Percentiles rank a stretch among this genome's conserved stretches.
Conservation (phyloP, 2,888 invertebrate genomes). For the Himalopsyche anomala region DNA sequence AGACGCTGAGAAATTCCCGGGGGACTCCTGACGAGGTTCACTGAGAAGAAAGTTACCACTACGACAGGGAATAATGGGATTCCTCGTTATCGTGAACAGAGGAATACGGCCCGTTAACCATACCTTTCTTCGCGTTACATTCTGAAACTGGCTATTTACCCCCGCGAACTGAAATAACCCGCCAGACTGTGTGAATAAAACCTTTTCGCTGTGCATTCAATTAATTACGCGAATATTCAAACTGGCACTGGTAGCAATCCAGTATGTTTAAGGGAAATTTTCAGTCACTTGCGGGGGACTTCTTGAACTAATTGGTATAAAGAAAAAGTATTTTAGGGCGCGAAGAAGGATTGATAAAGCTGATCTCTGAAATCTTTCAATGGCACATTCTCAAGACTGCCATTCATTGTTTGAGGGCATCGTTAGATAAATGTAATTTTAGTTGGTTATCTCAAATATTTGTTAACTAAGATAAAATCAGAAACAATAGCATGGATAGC, state of each 20-base stretch:
- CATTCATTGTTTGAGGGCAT: no score
- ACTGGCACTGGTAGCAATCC: not conserved
- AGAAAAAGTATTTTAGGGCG: no score
- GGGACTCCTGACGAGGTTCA: constrained; percentile 33
- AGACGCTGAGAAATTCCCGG: constrained; percentile 19
- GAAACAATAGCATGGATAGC: no score
- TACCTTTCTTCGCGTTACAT: constrained; percentile 48
- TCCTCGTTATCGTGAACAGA: constrained; percentile 41
- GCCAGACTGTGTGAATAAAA: constrained; percentile 46
- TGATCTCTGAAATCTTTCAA: no score
- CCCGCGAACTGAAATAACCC: constrained; percentile 51
- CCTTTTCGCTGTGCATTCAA: constrained; percentile 24
- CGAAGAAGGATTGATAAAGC: no score
- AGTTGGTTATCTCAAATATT: no score
- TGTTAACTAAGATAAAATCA: no score
- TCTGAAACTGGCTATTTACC: constrained; percentile 50
- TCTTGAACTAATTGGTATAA: not conserved
- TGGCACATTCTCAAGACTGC: no score
- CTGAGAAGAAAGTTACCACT: constrained; percentile 49
- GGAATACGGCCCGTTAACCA: constrained; percentile 50
- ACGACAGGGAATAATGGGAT: constrained; percentile 51
- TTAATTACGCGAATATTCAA: constrained; percentile 25
- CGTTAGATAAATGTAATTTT: no score
- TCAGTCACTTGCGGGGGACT: not conserved
- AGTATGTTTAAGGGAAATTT: not conserved